Evolutionary conservation across 2,113 vertebrate genomes (phyloP).

Genomic region (Pseudorectes ferrugineus): DNA sequence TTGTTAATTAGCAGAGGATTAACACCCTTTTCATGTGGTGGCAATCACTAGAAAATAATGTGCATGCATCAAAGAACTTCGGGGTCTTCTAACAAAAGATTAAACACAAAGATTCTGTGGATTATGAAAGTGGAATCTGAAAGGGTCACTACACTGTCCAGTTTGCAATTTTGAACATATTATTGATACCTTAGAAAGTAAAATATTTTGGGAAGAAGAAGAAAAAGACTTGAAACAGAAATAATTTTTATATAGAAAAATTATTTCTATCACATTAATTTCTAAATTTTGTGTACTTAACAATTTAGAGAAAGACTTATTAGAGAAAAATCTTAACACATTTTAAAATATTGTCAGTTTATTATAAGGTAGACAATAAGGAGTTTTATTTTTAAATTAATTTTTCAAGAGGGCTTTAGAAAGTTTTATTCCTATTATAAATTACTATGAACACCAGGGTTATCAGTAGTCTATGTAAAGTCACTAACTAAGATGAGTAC

Average conservation of each 20-base stretch:
- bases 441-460: neutral
- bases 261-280: neutral
- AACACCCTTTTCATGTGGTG: slow-evolving; percentile 15
- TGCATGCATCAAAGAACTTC: neutral
- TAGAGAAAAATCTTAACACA: neutral
- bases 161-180: neutral
- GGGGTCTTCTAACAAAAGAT: neutral
- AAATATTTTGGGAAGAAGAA: neutral
- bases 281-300: neutral
- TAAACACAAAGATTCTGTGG: neutral
- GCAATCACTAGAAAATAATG: slow-evolving; percentile 38
- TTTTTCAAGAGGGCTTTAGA: neutral
- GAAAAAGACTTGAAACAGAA: neutral
- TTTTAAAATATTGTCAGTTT: neutral
- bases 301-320: neutral
- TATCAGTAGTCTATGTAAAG: neutral
- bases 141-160: neutral
- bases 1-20: slow-evolving; percentile 54
- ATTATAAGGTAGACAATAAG: neutral
- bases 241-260: neutral
- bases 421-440: neutral
- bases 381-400: neutral
- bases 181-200: neutral
- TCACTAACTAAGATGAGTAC: neutral
- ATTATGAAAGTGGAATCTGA: neutral